Conservation (phyloP, 1,140 invertebrate genomes). For the Heliothis subflexa region DNA sequence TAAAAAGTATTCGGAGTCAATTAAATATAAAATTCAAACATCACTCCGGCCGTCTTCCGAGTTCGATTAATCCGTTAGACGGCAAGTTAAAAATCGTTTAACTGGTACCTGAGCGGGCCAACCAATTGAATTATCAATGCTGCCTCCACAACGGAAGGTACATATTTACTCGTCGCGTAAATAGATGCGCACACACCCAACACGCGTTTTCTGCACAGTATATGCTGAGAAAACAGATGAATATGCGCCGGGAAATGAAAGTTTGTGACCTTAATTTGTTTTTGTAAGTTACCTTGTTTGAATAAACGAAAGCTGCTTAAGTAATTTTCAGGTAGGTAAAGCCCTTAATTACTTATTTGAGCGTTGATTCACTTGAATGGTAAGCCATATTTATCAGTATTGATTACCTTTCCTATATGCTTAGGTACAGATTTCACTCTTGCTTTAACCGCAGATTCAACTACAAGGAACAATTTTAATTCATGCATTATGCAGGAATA, state of each 20-base stretch:
- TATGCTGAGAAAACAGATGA: slow-evolving; percentile 48
- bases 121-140: slow-evolving; percentile 86
- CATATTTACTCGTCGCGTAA: slow-evolving; percentile 86
- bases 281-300: not conserved
- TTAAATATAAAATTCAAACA: slow-evolving; percentile 50
- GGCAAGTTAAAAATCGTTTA: slow-evolving; percentile 85
- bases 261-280: not conserved
- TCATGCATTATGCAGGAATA: too few species aligned
- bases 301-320: slow-evolving; percentile 5
- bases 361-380: too few species aligned
- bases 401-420: too few species aligned
- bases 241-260: slow-evolving; percentile 11
- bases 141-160: slow-evolving; percentile 82
- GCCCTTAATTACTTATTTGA: not conserved
- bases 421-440: too few species aligned
- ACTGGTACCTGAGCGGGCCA: slow-evolving; percentile 81
- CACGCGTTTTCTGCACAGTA: slow-evolving; percentile 78
- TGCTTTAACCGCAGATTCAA: too few species aligned
- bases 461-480: too few species aligned
- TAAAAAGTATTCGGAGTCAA: slow-evolving; percentile 47
- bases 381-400: too few species aligned
- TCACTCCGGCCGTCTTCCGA: slow-evolving; percentile 53
- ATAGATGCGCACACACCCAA: slow-evolving; percentile 85
- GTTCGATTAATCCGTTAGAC: slow-evolving; percentile 82
- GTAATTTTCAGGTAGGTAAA: not conserved